A percentile compares a stretch with the other conserved stretches of the same genome.
Conservation (phyloP, 2,888 invertebrate species). For the Cataglyphis rosenhaueri region DNA sequence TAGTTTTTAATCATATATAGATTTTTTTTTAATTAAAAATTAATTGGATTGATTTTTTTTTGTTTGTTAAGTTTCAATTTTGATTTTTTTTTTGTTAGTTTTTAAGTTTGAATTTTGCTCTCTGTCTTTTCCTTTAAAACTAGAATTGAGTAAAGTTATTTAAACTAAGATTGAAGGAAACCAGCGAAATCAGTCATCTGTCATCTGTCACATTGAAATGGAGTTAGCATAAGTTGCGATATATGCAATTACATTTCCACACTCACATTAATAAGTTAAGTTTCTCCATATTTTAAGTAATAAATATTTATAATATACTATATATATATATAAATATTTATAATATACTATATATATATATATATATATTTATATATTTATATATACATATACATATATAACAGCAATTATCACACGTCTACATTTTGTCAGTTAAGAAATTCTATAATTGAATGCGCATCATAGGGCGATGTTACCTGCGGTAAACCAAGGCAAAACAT, state of each 20-base stretch:
- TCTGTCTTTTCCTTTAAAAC: background rate
- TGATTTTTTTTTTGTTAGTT: background rate
- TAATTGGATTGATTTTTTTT: background rate
- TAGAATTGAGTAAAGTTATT: constrained; percentile 6
- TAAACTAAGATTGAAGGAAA: background rate
- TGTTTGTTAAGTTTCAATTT: background rate
- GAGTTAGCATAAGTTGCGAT: background rate
- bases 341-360: background rate
- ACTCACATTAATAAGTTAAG: background rate
- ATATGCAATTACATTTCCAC: background rate
- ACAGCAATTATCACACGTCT: background rate
- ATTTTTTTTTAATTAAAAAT: too few species aligned
- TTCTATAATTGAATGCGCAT: background rate
- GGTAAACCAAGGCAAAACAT: background rate
- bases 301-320: background rate
- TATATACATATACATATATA: background rate
- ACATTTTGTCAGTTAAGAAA: background rate
- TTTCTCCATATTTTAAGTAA: background rate
- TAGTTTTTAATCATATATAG: background rate
- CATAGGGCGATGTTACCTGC: background rate
- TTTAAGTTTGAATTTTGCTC: background rate
- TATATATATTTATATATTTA: background rate
- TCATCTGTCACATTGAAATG: background rate
- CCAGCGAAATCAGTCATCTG: background rate
- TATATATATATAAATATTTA: background rate